A percentile compares a stretch with the other conserved stretches of the same genome.
These are phyloP conservation scores for Sinotaia quadrata DNA, from an alignment of 2,888 invertebrate species.

Conservation along the genomic window DNA sequence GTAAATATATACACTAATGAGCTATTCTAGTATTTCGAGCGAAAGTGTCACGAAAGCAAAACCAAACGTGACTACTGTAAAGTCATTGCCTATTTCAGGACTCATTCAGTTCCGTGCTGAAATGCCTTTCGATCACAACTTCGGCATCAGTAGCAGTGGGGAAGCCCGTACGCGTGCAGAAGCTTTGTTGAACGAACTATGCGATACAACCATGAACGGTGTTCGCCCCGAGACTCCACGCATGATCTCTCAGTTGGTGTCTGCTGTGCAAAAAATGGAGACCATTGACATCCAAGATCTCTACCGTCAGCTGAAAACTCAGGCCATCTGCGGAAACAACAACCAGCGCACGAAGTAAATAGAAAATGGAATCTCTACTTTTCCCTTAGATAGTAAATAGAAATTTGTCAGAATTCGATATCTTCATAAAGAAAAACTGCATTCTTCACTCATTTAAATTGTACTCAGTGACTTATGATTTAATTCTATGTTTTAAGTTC, in stretches of 20 bases:
- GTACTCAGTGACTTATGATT: no score
- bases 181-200: slow-evolving; percentile 55
- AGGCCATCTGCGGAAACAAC: slow-evolving; percentile 47
- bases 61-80: no score
- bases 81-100: not conserved
- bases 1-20: not conserved
- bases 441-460: no score
- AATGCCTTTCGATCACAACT: slow-evolving; percentile 28
- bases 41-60: no score
- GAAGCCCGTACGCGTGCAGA: slow-evolving; percentile 26
- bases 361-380: no score
- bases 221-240: slow-evolving; percentile 72
- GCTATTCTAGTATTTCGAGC: not conserved
- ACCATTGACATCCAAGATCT: slow-evolving; percentile 62
- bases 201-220: slow-evolving; percentile 62
- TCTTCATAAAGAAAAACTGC: no score
- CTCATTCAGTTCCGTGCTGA: slow-evolving; percentile 10
- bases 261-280: slow-evolving; percentile 69
- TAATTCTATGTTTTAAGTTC: no score
- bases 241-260: slow-evolving; percentile 73
- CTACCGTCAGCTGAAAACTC: slow-evolving; percentile 44
- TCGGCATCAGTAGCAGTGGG: slow-evolving; percentile 8
- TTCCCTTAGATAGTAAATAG: no score
- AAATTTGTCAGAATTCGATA: no score
- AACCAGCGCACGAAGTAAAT: slow-evolving; percentile 52